These are phyloP conservation scores for Drosophila prolongata DNA, from an alignment of 2,888 invertebrate genomes.

Conservation along the genomic window DNA sequence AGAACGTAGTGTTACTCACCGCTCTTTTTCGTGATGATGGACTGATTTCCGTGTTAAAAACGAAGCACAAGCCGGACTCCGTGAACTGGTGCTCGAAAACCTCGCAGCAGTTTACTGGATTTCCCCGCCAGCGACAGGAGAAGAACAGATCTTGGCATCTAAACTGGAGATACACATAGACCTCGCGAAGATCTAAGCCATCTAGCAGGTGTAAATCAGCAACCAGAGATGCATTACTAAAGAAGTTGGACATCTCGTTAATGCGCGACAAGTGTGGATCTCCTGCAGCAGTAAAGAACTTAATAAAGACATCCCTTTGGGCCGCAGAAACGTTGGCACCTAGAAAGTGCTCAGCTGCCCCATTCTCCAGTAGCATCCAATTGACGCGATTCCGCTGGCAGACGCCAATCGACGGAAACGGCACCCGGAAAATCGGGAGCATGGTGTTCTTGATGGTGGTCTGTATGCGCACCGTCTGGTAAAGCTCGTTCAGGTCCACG, in stretches of 20 bases:
- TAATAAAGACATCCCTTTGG: constrained; percentile 61
- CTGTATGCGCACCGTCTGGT: constrained; percentile 67
- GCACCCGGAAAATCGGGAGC: constrained; percentile 72
- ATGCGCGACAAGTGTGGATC: constrained; percentile 64
- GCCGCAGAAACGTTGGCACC: constrained; percentile 63
- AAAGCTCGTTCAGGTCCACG: constrained; percentile 69
- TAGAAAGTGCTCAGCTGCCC: constrained; percentile 70
- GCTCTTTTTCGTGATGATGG: constrained; percentile 35
- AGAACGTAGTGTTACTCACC: constrained; percentile 46
- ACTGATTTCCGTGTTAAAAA: constrained; percentile 84
- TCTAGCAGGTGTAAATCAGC: constrained; percentile 66
- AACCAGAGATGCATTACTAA: constrained; percentile 55
- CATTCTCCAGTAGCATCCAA: constrained; percentile 64
- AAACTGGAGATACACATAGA: constrained; percentile 62
- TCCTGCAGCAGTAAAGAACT: constrained; percentile 66
- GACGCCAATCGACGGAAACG: constrained; percentile 81
- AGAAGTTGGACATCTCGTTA: constrained; percentile 50
- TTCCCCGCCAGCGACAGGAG: constrained; percentile 84
- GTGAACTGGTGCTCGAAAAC: constrained; percentile 84
- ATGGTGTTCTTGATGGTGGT: constrained; percentile 82
- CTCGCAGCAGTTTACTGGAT: constrained; percentile 84
- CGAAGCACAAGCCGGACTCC: constrained; percentile 85
- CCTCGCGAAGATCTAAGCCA: constrained; percentile 67
- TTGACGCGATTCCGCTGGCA: constrained; percentile 80
- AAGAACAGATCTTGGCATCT: constrained; percentile 83